Conservation (phyloP, 1,140 invertebrate species). For the Maniola jurtina region DNA sequence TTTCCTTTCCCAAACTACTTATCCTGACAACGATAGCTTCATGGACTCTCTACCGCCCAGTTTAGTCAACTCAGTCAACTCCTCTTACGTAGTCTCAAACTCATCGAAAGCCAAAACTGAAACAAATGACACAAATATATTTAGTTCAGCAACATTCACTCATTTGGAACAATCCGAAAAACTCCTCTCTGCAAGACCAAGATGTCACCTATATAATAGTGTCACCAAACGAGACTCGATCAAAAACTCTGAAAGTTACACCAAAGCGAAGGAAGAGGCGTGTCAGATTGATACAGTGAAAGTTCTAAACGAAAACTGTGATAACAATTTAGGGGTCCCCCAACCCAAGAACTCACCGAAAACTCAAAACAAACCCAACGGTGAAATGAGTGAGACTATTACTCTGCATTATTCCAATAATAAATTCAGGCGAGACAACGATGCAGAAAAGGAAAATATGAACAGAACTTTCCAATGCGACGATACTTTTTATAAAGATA, state of each 20-base stretch:
- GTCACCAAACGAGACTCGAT: conserved; percentile 61
- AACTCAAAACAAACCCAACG: conserved; percentile 38
- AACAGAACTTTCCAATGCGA: conserved; percentile 62
- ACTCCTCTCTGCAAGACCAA: conserved; percentile 57
- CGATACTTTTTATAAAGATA: conserved; percentile 69
- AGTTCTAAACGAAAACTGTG: conserved; percentile 62
- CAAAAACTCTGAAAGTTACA: conserved; percentile 63
- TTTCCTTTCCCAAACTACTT: conserved; percentile 75
- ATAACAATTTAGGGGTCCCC: conserved; percentile 43
- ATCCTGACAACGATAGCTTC: conserved; percentile 71
- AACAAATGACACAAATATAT: conserved; percentile 66
- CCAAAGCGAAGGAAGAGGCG: conserved; percentile 63
- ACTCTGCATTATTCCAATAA: conserved; percentile 66
- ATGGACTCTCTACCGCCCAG: conserved; percentile 71
- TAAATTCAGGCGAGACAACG: conserved; percentile 52
- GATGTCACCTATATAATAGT: conserved; percentile 60
- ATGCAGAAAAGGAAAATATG: conserved; percentile 67
- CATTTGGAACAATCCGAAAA: conserved; percentile 68
- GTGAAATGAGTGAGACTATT: conserved; percentile 65
- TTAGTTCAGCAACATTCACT: conserved; percentile 75
- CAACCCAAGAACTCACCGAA: conserved; percentile 43
- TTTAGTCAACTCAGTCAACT: conserved; percentile 72
- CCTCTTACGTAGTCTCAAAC: conserved; percentile 67
- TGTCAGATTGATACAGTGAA: conserved; percentile 67
- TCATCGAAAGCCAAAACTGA: conserved; percentile 52